Evolutionary conservation across 2,888 invertebrate species (phyloP).

Genomic region (Drosophila limbata): DNA sequence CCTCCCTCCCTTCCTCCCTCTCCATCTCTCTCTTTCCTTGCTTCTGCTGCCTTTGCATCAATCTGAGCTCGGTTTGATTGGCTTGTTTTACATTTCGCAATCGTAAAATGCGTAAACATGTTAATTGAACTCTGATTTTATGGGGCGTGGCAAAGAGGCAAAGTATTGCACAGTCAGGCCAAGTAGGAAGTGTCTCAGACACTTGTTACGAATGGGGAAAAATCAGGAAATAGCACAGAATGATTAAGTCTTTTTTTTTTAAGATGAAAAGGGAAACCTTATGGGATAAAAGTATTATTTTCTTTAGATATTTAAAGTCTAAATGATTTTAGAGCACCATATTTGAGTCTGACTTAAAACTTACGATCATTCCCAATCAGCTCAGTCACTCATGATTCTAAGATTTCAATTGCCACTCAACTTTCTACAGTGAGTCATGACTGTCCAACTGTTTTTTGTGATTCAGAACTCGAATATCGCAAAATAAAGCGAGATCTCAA

Average conservation of each 20-base stretch:
- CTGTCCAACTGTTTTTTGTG: conserved; percentile 15
- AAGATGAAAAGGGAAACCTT: too few relatives aligned
- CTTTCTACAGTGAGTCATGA: conserved; percentile 38
- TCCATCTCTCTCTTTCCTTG: neutral
- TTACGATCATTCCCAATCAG: neutral
- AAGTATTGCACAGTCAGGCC: neutral
- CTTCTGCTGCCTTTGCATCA: conserved; percentile 25
- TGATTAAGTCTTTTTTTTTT: too few relatives aligned
- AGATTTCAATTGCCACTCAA: conserved; percentile 6
- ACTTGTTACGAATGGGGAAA: neutral
- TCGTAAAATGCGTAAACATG: conserved; percentile 69
- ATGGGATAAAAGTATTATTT: neutral
- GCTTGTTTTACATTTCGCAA: conserved; percentile 60
- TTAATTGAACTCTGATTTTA: conserved; percentile 66
- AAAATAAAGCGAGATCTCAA: neutral
- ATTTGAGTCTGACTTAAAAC: neutral
- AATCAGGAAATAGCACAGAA: conserved; percentile 1
- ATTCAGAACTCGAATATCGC: conserved; percentile 25
- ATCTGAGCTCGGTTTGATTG: conserved; percentile 37
- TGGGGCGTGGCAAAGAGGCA: conserved; percentile 35
- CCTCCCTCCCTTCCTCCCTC: neutral
- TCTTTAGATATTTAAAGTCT: neutral
- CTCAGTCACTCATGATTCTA: neutral
- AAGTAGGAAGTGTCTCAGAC: conserved; percentile 20
- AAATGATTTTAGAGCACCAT: neutral